A percentile compares a stretch with the other conserved stretches of the same genome.
Evolutionary conservation across 2,888 invertebrate genomes (phyloP).

Genomic region (Bruchidius siliquastri): DNA sequence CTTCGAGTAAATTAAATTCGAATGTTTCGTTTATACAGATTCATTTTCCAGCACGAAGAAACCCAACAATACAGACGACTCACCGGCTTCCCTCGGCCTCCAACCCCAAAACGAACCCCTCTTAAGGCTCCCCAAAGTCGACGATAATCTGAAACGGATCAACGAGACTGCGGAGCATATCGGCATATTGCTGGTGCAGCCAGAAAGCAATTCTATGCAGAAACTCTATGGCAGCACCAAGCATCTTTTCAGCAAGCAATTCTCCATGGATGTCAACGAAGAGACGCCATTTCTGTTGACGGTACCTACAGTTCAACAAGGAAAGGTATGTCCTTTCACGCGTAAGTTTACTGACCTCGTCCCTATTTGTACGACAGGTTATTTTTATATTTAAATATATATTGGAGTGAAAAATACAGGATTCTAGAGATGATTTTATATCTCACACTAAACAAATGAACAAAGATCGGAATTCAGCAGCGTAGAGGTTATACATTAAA

Average conservation of each 20-base stretch:
- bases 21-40: neutral
- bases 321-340: neutral
- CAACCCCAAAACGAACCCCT: neutral
- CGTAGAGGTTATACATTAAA: no score
- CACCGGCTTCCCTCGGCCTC: neutral
- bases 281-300: slow-evolving; percentile 49
- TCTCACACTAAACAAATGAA: no score
- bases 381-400: no score
- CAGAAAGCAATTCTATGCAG: slow-evolving; percentile 40
- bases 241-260: slow-evolving; percentile 54
- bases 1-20: no score
- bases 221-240: slow-evolving; percentile 50
- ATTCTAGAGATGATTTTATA: no score
- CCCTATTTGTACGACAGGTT: no score
- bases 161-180: slow-evolving; percentile 32
- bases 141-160: slow-evolving; percentile 27
- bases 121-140: slow-evolving; percentile 17
- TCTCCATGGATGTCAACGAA: slow-evolving; percentile 53
- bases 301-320: slow-evolving; percentile 11
- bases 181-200: slow-evolving; percentile 29
- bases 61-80: neutral
- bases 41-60: neutral
- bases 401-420: no score
- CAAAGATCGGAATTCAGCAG: no score
- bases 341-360: no score